A percentile compares a stretch with the other conserved stretches of the same genome.
phyloP scores from a whole-genome alignment of 2,888 invertebrate species.

The Lamellibrachia columna region DNA sequence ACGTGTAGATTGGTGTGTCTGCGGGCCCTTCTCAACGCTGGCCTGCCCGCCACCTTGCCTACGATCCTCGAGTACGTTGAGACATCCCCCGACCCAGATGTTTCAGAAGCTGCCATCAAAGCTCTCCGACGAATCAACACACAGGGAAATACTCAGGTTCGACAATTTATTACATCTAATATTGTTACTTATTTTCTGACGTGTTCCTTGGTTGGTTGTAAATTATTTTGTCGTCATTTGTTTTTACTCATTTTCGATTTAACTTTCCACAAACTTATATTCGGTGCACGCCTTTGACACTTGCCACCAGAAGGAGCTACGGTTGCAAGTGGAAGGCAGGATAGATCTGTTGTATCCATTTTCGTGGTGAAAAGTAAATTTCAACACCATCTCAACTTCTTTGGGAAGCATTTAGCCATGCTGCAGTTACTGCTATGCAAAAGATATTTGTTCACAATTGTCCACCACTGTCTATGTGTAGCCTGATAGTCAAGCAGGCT shows the following conservation, averaged over 20 bases:
- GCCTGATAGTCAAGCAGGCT: not conserved
- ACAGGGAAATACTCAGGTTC: not conserved
- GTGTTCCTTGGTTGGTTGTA: not conserved
- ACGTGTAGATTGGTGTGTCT: constrained; percentile 74
- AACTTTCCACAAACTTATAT: too few relatives aligned
- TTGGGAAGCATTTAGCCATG: not conserved
- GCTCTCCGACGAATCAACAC: constrained; percentile 68
- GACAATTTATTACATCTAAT: not conserved
- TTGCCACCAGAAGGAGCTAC: too few relatives aligned
- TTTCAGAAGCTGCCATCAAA: constrained; percentile 75
- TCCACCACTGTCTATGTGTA: not conserved
- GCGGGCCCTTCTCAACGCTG: constrained; percentile 77
- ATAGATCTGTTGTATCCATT: too few relatives aligned
- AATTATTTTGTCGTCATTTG: not conserved
- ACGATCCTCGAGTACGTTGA: constrained; percentile 71
- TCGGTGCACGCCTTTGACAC: too few relatives aligned
- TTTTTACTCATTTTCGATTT: not conserved
- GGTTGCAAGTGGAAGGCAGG: too few relatives aligned
- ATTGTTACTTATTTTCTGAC: not conserved
- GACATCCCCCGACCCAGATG: constrained; percentile 69
- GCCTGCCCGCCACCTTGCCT: constrained; percentile 72
- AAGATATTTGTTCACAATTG: not conserved
- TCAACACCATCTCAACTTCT: not conserved
- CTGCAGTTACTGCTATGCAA: not conserved
- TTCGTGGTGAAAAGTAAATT: not conserved